Base-by-base conservation (phyloP, 2,888 invertebrate species). In the Patella caerulea region DNA sequence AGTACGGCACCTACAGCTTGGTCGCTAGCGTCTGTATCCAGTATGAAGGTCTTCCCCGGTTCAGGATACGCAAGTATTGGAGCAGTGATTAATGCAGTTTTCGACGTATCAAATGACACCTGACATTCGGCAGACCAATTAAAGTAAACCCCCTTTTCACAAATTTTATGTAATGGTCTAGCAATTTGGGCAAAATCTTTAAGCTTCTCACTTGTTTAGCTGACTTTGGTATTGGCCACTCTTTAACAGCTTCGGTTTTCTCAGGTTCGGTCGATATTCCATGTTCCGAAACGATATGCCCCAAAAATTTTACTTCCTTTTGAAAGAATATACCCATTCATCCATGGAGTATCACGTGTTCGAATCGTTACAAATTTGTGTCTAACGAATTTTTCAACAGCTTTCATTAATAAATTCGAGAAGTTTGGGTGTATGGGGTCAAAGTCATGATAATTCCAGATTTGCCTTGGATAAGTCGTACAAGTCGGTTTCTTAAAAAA, bases 91-190 rank as follows among this genome's bases (percentile, higher is more conserved):
- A 59, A n/a, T 5, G 59, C n/a, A 19, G 17, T 59, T 59, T 59
- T 59, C 17, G n/a, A 15, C 19, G 17, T 59, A 17, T 59, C 59
- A 59, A 59, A 59, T n/a, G 59, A 59, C 15, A 59, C 19, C n/a
- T 59, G 59, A 19, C 59, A 59, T n/a, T 59, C 59, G 59, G 17
- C 59, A 59, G 7, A n/a, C 15, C 15, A 59, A 17, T 2, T n/a
- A 15, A 59, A 59, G 17, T 59, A n/a, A 11, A 15, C 15, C 7
- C 15, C 59, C 3, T 59, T 59, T 15, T 59, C 59, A 7, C 59
- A 59, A n/a, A 59, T 17, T 59, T 59, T 59, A 59, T 59, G 59
- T 59, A 59, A 19, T n/a, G 59, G 59, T 59, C 59, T 59, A 11
- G 59, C 59, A 59, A 59, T 59, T n/a, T n/a, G 7, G 17, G 59